Evolutionary conservation across 2,113 vertebrate genomes (phyloP).

Genomic region (Sylvilagus bachmani): DNA sequence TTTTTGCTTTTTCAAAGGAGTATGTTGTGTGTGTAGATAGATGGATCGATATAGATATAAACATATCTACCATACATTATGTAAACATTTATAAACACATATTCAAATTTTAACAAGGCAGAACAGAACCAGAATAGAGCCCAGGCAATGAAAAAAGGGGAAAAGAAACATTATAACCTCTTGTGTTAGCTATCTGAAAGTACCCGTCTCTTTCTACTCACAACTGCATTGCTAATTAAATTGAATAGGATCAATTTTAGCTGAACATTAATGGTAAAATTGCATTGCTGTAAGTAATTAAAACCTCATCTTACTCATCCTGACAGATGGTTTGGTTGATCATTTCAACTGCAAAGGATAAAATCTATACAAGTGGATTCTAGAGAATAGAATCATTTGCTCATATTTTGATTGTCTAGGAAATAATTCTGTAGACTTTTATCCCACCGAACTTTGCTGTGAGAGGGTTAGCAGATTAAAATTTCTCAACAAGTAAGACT

Average conservation of each 20-base stretch:
- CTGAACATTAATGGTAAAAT: conserved; percentile 85
- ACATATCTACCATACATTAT: background rate
- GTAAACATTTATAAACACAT: background rate
- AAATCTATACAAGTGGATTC: conserved; percentile 78
- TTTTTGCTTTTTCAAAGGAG: background rate
- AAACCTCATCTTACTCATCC: conserved; percentile 83
- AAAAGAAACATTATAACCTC: conserved; percentile 49
- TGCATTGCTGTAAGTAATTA: conserved; percentile 85
- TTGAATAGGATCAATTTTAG: conserved; percentile 84
- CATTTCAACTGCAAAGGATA: conserved; percentile 78
- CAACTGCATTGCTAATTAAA: conserved; percentile 84
- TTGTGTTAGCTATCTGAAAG: conserved; percentile 74
- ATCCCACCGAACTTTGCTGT: conserved; percentile 38
- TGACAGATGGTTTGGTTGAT: conserved; percentile 84
- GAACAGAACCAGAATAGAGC: conserved; percentile 25
- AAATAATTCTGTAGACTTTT: conserved; percentile 64
- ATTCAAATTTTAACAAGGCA: background rate
- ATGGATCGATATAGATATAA: no score
- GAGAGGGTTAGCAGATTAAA: conserved; percentile 9
- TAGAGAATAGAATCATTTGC: conserved; percentile 65
- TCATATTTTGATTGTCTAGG: conserved; percentile 71
- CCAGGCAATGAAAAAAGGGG: background rate
- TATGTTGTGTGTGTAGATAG: background rate
- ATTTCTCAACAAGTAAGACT: background rate
- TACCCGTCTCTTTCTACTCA: conserved; percentile 63